phyloP scores from a whole-genome alignment of 2,797 vertebrate species.

The Percopsis omiscomaycus region DNA sequence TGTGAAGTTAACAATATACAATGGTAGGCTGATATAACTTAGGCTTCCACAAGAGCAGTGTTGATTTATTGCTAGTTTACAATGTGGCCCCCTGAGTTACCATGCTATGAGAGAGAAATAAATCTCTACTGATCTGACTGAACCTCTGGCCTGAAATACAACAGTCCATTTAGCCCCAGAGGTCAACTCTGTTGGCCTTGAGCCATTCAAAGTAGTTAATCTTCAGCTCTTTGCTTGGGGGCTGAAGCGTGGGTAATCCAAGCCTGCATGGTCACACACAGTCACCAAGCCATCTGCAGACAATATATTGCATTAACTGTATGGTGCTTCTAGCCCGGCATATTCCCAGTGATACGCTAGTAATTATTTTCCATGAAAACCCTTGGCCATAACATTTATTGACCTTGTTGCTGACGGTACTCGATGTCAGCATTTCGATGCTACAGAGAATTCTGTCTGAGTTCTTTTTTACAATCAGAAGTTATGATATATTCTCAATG shows the following conservation, averaged over 20 bases:
- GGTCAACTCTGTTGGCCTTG: slow-evolving; percentile 57
- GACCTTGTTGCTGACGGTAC: neutral
- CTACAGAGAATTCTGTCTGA: neutral
- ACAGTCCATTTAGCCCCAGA: slow-evolving; percentile 56
- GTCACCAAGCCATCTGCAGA: slow-evolving; percentile 13
- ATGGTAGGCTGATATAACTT: neutral
- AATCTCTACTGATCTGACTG: slow-evolving; percentile 66
- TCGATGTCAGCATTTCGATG: neutral
- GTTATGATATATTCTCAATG: no score
- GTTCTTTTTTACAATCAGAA: no score
- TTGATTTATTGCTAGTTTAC: slow-evolving; percentile 74
- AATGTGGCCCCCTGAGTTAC: slow-evolving; percentile 70
- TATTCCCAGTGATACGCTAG: neutral
- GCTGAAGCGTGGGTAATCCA: slow-evolving; percentile 46
- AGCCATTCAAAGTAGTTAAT: slow-evolving; percentile 64
- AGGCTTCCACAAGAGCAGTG: slow-evolving; percentile 39
- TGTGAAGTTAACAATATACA: no score
- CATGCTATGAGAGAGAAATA: slow-evolving; percentile 65
- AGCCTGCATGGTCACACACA: slow-evolving; percentile 16
- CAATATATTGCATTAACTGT: slow-evolving; percentile 1
- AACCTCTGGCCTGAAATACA: slow-evolving; percentile 61
- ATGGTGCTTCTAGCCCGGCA: neutral
- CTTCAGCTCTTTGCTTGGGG: slow-evolving; percentile 50
- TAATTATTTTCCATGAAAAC: neutral
- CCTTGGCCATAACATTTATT: neutral